These are phyloP conservation scores for Pseudorasbora parva DNA, from an alignment of 2,113 vertebrate genomes.

Conservation along the genomic window DNA sequence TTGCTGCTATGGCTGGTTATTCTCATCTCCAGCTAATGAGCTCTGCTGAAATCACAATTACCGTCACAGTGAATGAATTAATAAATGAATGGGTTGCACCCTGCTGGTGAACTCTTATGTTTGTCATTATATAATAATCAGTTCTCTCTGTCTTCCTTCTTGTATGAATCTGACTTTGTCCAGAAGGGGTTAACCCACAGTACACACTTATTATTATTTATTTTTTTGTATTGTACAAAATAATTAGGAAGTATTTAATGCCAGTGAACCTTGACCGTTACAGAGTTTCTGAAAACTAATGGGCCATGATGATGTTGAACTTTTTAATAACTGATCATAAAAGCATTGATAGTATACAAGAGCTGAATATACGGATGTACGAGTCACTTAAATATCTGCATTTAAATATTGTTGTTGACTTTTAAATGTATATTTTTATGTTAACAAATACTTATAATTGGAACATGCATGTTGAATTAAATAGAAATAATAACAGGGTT, in stretches of 20 bases:
- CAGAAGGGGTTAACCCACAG: not conserved
- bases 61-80: constrained; percentile 35
- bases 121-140: constrained; percentile 19
- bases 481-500: no score
- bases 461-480: no score
- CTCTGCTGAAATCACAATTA: constrained; percentile 40
- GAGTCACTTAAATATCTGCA: not conserved
- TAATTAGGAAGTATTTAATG: not conserved
- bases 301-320: not conserved
- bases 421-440: no score
- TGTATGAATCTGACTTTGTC: constrained; percentile 4
- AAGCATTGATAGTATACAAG: not conserved
- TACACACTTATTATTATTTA: not conserved
- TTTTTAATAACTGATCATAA: not conserved
- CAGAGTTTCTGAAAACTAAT: not conserved
- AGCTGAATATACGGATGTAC: not conserved
- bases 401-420: no score
- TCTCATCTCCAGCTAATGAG: constrained; percentile 40
- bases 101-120: constrained; percentile 31
- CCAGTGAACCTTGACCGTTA: not conserved
- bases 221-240: not conserved
- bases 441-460: no score
- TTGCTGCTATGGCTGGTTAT: constrained; percentile 44
- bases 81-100: constrained; percentile 43
- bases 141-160: not conserved